Evolutionary conservation across 1,140 invertebrate genomes (phyloP), one percentile per base, ranked within the genome.

Genomic region (Lysiphlebus fabarum): DNA sequence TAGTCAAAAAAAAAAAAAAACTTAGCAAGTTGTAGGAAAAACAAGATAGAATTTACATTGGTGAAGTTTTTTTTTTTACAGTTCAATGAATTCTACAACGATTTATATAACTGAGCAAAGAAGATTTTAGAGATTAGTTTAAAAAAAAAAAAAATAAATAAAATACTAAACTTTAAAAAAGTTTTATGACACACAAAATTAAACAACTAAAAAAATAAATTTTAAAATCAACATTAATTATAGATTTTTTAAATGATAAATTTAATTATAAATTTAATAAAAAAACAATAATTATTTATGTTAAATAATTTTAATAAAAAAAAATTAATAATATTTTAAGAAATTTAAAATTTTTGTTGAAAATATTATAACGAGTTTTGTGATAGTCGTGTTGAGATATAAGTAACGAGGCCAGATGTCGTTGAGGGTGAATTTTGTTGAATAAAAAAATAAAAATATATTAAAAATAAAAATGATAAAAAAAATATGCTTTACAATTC

Each of bases 361-460:
- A n/a, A 11, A 17, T 41, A 38, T 53, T 42, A 53, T 53, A 53
- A 41, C 51, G 38, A 53, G 37, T 53, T 53, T 53, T 41, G 14
- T 37, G 51, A 53, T 42, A 58, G 59, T 59, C 34, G 58, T 53
- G 62, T 43, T 50, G 61, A 61, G 62, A 64, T 67, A 65, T 68
- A 70, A 69, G 65, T 71, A 71, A 74, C 69, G 72, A 74, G 72
- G 72, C 68, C 72, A 72, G 71, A 72, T 72, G 69, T 70, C 68
- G 66, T 68, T 67, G 66, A 63, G 61, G 60, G 53, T 58, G 58
- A 34, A 61, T 59, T 62, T 48, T 60, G 59, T 59, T 56, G 44
- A 53, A 67, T 67, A 57, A 26, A 26, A 26, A 26, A 26, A 26
- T 26, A 26, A 2, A 26, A 26, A 26, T 2, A 26, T 26, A 26